These are phyloP conservation scores for Drosophila birchii DNA, from an alignment of 2,888 invertebrate genomes.

Conservation along the genomic window DNA sequence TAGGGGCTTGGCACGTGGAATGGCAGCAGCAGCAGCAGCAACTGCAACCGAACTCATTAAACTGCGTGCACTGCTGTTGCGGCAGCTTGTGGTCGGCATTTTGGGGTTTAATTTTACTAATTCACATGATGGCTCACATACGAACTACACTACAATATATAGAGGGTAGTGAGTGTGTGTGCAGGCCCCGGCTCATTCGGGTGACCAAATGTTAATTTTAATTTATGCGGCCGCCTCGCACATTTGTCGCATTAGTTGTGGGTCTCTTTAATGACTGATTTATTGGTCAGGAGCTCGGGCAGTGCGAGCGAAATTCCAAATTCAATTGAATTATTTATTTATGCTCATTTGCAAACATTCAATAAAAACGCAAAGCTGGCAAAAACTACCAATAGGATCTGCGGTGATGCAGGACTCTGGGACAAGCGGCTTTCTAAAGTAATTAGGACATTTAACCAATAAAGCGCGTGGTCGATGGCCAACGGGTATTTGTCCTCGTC, in stretches of 20 bases:
- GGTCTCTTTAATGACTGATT: conserved; percentile 77
- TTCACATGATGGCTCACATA: conserved; percentile 64
- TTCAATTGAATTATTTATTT: conserved; percentile 73
- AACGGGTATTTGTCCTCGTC: conserved; percentile 2
- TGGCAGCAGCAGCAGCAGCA: conserved; percentile 19
- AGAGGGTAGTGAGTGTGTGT: conserved; percentile 2
- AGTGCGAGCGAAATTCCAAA: conserved; percentile 44
- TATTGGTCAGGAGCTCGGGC: conserved; percentile 56
- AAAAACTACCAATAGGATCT: conserved; percentile 39
- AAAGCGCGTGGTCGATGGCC: conserved; percentile 34
- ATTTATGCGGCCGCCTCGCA: conserved; percentile 74
- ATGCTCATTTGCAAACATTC: conserved; percentile 52
- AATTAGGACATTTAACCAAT: conserved; percentile 67
- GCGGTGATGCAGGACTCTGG: conserved; percentile 19
- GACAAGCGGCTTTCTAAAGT: conserved; percentile 70
- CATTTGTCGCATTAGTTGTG: conserved; percentile 76
- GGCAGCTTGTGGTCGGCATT: conserved; percentile 72
- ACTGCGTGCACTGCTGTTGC: conserved; percentile 61
- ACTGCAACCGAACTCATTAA: conserved; percentile 65
- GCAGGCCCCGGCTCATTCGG: conserved; percentile 12
- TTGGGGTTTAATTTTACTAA: conserved; percentile 77
- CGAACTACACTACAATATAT: conserved; percentile 2
- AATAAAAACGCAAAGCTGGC: conserved; percentile 61
- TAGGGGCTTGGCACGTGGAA: conserved; percentile 8
- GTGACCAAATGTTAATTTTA: conserved; percentile 74